Conservation (phyloP, 2,113 vertebrate genomes). For the Fukomys damarensis region DNA sequence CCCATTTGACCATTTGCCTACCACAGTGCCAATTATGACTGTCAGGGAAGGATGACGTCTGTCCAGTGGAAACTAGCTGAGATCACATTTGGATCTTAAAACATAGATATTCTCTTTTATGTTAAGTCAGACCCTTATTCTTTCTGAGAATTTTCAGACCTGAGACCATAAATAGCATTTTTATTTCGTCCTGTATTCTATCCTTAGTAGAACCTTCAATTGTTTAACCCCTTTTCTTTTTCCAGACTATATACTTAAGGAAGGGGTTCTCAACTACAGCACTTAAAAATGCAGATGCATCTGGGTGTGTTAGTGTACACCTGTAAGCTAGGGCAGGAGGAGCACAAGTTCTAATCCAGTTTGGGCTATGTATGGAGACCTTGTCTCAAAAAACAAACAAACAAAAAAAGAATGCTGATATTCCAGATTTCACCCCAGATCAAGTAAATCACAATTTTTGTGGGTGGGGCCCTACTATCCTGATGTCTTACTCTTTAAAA, state of each 20-base stretch:
- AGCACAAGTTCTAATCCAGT: not conserved
- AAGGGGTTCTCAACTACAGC: not conserved
- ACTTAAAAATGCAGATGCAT: not conserved
- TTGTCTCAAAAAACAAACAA: not conserved
- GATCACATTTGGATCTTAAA: slow-evolving; percentile 70
- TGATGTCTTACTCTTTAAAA: not conserved
- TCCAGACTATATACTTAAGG: not conserved
- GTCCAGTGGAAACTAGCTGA: slow-evolving; percentile 71
- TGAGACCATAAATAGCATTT: slow-evolving; percentile 48
- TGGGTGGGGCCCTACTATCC: too few species aligned
- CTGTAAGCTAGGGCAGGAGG: not conserved
- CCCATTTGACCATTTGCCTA: not conserved
- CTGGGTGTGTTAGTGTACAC: not conserved
- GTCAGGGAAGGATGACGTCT: slow-evolving; percentile 55
- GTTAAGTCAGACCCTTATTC: slow-evolving; percentile 46
- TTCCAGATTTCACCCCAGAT: too few species aligned
- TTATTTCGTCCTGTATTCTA: not conserved
- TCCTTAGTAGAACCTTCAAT: not conserved
- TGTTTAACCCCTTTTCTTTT: not conserved
- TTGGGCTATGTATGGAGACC: not conserved
- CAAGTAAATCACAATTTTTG: not conserved
- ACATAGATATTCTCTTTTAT: slow-evolving; percentile 57
- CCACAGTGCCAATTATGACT: slow-evolving; percentile 50
- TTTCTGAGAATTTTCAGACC: slow-evolving; percentile 27
- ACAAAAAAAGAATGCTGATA: not conserved